A percentile compares a stretch with the other conserved stretches of the same genome.
Conservation (phyloP, 2,113 vertebrate species). For the Meriones unguiculatus region DNA sequence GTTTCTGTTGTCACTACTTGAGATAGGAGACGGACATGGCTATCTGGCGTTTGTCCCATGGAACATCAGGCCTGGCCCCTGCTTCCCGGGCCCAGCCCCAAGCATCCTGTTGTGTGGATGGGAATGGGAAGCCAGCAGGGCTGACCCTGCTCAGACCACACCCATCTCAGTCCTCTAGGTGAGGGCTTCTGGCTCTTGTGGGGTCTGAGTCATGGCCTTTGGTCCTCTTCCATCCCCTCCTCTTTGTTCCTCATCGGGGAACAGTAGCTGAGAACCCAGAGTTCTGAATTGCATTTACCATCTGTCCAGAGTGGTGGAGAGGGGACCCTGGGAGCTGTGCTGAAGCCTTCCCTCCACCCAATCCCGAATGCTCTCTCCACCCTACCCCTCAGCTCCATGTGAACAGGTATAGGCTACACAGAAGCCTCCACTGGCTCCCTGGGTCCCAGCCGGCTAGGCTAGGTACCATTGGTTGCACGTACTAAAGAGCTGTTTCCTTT, state of each 20-base stretch:
- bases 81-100: background rate
- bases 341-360: background rate
- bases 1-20: conserved; percentile 37
- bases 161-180: background rate
- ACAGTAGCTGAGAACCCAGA: background rate
- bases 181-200: background rate
- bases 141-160: background rate
- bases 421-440: background rate
- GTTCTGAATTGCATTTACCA: background rate
- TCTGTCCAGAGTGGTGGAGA: background rate
- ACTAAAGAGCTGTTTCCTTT: background rate
- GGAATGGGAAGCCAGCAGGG: background rate
- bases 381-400: background rate
- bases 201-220: background rate
- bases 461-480: background rate
- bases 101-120: background rate
- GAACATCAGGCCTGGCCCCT: background rate
- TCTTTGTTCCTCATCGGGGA: background rate
- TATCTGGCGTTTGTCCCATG: background rate
- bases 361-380: background rate
- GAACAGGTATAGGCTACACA: background rate
- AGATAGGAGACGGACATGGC: background rate
- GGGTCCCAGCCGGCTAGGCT: background rate
- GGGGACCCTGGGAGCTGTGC: background rate
- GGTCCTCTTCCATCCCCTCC: background rate